Evolutionary conservation across 2,797 vertebrate species (phyloP), one percentile per base, ranked within the genome.

Genomic region (Gymnocypris eckloni): DNA sequence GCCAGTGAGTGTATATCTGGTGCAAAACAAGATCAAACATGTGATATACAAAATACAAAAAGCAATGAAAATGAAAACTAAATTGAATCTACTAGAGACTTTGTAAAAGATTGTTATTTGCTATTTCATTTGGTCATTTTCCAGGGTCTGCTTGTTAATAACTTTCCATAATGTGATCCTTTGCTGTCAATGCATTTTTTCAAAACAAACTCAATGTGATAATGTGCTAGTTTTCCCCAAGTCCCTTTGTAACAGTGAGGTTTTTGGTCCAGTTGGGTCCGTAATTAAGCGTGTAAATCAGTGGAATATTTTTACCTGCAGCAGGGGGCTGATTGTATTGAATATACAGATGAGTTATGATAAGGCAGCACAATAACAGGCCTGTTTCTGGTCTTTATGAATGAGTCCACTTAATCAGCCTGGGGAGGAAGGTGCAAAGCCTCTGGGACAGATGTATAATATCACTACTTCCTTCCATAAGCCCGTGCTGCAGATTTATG

Each of bases 401-500:
- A 87, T 87, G 54, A 86, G 78, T 73, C 75, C 82, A 82, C 77
- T 89, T 84, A 87, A 88, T 89, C 85, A 87, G 87, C 81, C 28
- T 84, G 39, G 66, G 88, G 81, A 78, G 87, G 87, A 91, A 87
- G 87, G 86, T 85, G 87, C 66, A 78, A 79, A 82, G 61, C 86
- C 88, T 86, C 56, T 6, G 86, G 84, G 88, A 87, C 56, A 82
- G 70, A 86, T 83, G 86, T 72, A 87, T 90, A 91, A 86, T 79
- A 82, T 83, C 79, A 52, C 84, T 41, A 70, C 86, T 87, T 86
- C 89, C 85, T 88, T 89, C 87, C 86, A 83, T 77, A 66, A 79
- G 84, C 69, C 52, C 45, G 43, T 37, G 52, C 56, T 80, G 76
- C 50, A 86, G 90, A 92, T 91, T 92, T 92, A 92, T 88, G 84